Conservation (phyloP, 1,140 invertebrate genomes). For the Meloidogyne floridensis region DNA sequence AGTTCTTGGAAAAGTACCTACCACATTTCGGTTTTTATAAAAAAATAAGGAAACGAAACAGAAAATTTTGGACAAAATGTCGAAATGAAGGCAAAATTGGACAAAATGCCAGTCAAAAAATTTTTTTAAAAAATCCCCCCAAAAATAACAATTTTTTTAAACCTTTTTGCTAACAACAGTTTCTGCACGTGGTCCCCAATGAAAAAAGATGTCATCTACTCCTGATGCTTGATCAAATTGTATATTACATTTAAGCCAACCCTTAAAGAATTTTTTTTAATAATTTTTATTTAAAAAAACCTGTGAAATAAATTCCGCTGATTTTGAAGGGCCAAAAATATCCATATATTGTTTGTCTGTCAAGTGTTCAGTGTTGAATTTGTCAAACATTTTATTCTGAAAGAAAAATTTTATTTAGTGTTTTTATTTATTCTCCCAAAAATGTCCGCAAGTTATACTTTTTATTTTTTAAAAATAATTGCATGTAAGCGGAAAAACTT, state of each 20-base stretch:
- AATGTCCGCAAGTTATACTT: too few species aligned
- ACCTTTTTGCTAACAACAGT: constrained; percentile 23
- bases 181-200: constrained; percentile 23
- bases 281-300: neutral
- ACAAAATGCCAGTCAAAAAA: neutral
- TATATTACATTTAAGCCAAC: constrained; percentile 21
- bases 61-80: too few species aligned
- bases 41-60: too few species aligned
- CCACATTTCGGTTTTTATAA: too few species aligned
- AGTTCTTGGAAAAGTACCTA: too few species aligned
- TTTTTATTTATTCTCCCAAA: too few species aligned
- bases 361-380: neutral
- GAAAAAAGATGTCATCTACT: neutral
- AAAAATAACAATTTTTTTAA: neutral
- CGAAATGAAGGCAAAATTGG: neutral
- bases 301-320: constrained; percentile 25
- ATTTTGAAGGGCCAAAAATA: constrained; percentile 19
- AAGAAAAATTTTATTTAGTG: neutral
- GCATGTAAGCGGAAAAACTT: too few species aligned
- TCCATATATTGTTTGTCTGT: constrained; percentile 16
- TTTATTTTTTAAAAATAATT: neutral
- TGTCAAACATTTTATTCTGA: constrained; percentile 15
- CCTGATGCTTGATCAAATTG: neutral
- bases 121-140: neutral
- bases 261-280: neutral